A percentile compares a stretch with the other conserved stretches of the same genome.
Evolutionary conservation across 2,797 vertebrate genomes (phyloP).

Genomic region (Pterois miles): DNA sequence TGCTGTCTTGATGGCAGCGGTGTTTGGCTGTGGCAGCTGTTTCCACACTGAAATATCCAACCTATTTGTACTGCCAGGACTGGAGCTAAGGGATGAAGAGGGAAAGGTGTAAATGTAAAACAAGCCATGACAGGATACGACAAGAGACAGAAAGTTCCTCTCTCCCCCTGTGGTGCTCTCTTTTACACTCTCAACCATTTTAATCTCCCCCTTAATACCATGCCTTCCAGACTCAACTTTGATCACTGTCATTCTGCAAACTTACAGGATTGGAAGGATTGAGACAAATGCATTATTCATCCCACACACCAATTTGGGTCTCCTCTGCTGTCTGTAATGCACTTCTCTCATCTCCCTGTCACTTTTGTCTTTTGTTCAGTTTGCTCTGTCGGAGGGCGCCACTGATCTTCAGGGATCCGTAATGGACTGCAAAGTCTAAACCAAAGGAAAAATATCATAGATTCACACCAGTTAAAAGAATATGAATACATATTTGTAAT

Average conservation of each 20-base stretch:
- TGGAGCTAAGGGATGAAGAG: slow-evolving; percentile 66
- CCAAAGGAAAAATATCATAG: slow-evolving; percentile 17
- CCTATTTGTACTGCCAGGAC: slow-evolving; percentile 64
- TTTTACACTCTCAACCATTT: slow-evolving; percentile 71
- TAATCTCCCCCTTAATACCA: slow-evolving; percentile 76
- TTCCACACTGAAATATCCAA: slow-evolving; percentile 65
- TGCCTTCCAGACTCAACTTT: slow-evolving; percentile 79
- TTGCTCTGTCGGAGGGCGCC: slow-evolving; percentile 35
- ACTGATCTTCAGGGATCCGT: slow-evolving; percentile 37
- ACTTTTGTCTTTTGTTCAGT: slow-evolving; percentile 66
- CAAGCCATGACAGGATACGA: slow-evolving; percentile 79
- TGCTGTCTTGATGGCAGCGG: slow-evolving; percentile 18
- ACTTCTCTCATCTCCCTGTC: slow-evolving; percentile 75
- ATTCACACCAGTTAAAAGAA: slow-evolving; percentile 1
- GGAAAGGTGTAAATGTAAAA: slow-evolving; percentile 79
- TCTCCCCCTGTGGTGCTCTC: slow-evolving; percentile 61
- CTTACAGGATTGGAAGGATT: slow-evolving; percentile 74
- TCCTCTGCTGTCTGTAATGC: slow-evolving; percentile 70
- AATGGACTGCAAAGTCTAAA: slow-evolving; percentile 23
- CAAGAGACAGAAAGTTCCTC: slow-evolving; percentile 75
- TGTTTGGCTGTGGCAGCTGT: slow-evolving; percentile 57
- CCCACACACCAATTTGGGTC: slow-evolving; percentile 67
- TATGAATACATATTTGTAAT: neutral
- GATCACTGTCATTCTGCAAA: slow-evolving; percentile 80
- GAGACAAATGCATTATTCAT: slow-evolving; percentile 80